Evolutionary conservation across 2,797 vertebrate genomes (phyloP).

Genomic region (Myoxocephalus aenaeus): DNA sequence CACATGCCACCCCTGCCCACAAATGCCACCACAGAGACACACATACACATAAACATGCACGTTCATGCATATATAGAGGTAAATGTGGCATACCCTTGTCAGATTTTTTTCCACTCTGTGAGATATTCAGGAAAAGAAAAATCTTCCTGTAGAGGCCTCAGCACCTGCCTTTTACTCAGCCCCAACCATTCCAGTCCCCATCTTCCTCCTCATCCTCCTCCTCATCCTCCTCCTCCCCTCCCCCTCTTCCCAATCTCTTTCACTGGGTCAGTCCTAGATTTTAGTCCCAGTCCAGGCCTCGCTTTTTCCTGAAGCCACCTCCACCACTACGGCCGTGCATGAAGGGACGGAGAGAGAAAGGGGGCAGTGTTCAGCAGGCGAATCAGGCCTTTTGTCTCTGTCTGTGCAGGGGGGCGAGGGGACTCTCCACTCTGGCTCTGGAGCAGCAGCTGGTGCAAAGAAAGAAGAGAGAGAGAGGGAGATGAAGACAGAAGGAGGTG

Average conservation of each 20-base stretch:
- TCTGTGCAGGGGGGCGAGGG: conserved; percentile 75
- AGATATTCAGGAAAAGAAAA: conserved; percentile 65
- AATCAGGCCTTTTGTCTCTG: conserved; percentile 88
- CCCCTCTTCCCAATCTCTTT: conserved; percentile 63
- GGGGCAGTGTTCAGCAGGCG: conserved; percentile 85
- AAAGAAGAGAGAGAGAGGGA: conserved; percentile 64
- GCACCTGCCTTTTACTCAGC: conserved; percentile 75
- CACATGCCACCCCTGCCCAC: conserved; percentile 41
- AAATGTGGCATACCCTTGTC: conserved; percentile 80
- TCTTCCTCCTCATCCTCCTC: conserved; percentile 48
- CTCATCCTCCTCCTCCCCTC: conserved; percentile 46
- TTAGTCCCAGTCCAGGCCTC: conserved; percentile 76
- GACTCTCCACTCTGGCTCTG: conserved; percentile 77
- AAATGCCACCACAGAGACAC: conserved; percentile 49
- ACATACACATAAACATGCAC: conserved; percentile 68
- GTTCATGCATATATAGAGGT: conserved; percentile 72
- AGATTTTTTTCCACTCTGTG: conserved; percentile 71
- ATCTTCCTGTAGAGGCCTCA: conserved; percentile 79
- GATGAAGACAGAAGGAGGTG: conserved; percentile 62
- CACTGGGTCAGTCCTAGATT: conserved; percentile 77
- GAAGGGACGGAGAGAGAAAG: conserved; percentile 76
- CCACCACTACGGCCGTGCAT: conserved; percentile 61
- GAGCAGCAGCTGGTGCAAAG: conserved; percentile 81
- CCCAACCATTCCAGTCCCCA: conserved; percentile 64
- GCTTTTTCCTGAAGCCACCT: conserved; percentile 64